phyloP scores from a whole-genome alignment of 1,140 invertebrate genomes.

The Ooceraea biroi region DNA sequence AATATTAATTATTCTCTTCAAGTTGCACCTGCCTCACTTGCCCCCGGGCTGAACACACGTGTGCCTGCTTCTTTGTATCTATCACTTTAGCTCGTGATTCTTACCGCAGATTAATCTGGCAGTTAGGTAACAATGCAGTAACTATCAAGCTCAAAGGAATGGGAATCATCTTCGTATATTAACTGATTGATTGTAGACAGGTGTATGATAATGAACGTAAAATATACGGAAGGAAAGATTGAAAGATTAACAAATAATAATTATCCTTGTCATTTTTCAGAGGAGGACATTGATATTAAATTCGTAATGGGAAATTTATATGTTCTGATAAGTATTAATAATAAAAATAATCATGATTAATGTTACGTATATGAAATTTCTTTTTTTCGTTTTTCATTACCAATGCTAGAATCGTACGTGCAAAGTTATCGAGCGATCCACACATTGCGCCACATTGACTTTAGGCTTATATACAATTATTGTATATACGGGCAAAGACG shows the following conservation, averaged over 20 bases:
- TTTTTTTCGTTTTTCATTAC: neutral
- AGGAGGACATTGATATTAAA: neutral
- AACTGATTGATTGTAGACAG: no score
- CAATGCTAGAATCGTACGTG: neutral
- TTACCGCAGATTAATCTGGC: conserved; percentile 73
- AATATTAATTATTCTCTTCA: conserved; percentile 81
- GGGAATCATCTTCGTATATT: conserved; percentile 30
- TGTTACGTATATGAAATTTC: conserved; percentile 33
- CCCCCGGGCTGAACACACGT: conserved; percentile 56
- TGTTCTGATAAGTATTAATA: neutral
- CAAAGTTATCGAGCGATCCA: conserved; percentile 27
- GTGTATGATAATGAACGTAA: no score
- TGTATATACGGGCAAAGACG: conserved; percentile 54
- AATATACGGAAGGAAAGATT: neutral
- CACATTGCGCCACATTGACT: no score
- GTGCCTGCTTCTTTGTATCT: conserved; percentile 55
- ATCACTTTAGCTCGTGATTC: conserved; percentile 68
- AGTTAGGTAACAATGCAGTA: conserved; percentile 75
- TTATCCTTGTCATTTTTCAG: neutral
- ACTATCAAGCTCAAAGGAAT: conserved; percentile 64
- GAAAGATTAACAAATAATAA: conserved; percentile 22
- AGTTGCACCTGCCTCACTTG: conserved; percentile 71
- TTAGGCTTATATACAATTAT: conserved; percentile 14
- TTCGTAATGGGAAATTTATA: conserved; percentile 1
- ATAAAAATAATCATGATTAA: conserved; percentile 20